Conservation (phyloP, 2,113 vertebrate species). For the Melanotaenia duboulayi region DNA sequence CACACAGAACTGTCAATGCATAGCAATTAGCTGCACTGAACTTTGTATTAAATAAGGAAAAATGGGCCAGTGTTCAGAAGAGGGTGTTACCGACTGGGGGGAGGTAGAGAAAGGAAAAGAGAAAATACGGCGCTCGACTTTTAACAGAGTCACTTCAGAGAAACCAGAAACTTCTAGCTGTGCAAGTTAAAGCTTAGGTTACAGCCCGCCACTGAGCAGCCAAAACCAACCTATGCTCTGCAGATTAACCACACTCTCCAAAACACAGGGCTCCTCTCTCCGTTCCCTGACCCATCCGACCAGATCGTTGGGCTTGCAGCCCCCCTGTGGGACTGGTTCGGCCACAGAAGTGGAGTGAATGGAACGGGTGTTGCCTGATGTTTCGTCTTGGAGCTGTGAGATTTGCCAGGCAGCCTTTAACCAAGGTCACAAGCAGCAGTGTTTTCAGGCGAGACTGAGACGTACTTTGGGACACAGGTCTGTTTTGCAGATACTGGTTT, state of each 20-base stretch:
- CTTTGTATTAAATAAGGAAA: slow-evolving; percentile 53
- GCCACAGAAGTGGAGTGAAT: slow-evolving; percentile 19
- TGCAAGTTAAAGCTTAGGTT: slow-evolving; percentile 63
- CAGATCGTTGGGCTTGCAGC: slow-evolving; percentile 18
- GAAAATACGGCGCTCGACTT: slow-evolving; percentile 24
- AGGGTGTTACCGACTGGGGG: slow-evolving; percentile 46
- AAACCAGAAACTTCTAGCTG: slow-evolving; percentile 57
- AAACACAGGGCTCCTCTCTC: slow-evolving; percentile 44
- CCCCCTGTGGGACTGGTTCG: slow-evolving; percentile 8
- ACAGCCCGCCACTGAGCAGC: slow-evolving; percentile 40
- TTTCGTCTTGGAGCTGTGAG: slow-evolving; percentile 23
- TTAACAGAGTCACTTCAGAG: slow-evolving; percentile 51
- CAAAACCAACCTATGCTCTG: slow-evolving; percentile 52
- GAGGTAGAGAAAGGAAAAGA: not conserved
- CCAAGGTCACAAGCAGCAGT: slow-evolving; percentile 23
- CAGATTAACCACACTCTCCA: slow-evolving; percentile 50
- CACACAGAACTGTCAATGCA: slow-evolving; percentile 23
- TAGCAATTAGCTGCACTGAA: slow-evolving; percentile 56
- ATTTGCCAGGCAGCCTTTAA: slow-evolving; percentile 29
- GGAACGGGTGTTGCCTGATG: slow-evolving; percentile 15
- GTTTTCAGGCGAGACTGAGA: slow-evolving; percentile 21
- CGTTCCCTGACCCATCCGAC: slow-evolving; percentile 11
- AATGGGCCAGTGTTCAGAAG: slow-evolving; percentile 53
- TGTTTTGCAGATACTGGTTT: not conserved
- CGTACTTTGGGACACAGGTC: not conserved